phyloP scores from a whole-genome alignment of 2,888 invertebrate species.

The Pseudeuparius sepicola region DNA sequence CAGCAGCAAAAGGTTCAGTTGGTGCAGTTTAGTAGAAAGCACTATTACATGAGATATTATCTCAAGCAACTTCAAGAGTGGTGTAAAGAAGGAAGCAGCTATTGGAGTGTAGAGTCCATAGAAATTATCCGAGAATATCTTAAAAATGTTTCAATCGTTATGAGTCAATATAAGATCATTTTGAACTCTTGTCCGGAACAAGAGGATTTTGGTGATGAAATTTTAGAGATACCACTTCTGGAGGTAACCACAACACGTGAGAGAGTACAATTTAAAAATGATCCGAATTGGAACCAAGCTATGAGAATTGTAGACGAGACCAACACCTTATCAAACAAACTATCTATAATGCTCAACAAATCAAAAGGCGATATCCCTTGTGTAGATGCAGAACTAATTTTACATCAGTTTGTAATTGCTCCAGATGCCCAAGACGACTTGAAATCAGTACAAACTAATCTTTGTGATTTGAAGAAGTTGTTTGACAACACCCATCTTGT shows the following conservation, averaged over 20 bases:
- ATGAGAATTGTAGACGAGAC: slow-evolving; percentile 23
- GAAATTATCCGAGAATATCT: slow-evolving; percentile 25
- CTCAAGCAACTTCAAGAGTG: slow-evolving; percentile 36
- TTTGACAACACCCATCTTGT: slow-evolving; percentile 26
- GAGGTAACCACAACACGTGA: slow-evolving; percentile 22
- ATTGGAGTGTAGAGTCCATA: slow-evolving; percentile 3
- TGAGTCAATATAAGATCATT: slow-evolving; percentile 60
- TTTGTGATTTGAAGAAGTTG: slow-evolving; percentile 21
- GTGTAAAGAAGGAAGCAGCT: slow-evolving; percentile 22
- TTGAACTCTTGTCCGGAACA: slow-evolving; percentile 51
- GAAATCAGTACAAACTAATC: too few relatives aligned
- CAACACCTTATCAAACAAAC: slow-evolving; percentile 22
- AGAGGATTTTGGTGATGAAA: slow-evolving; percentile 27
- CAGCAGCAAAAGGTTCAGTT: slow-evolving; percentile 58
- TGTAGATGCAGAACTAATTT: slow-evolving; percentile 27
- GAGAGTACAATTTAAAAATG: slow-evolving; percentile 31
- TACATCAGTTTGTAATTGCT: too few relatives aligned
- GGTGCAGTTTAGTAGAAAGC: slow-evolving; percentile 45
- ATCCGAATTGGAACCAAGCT: slow-evolving; percentile 29
- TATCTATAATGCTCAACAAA: slow-evolving; percentile 26
- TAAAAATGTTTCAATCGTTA: slow-evolving; percentile 43
- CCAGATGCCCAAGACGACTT: too few relatives aligned
- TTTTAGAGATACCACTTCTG: slow-evolving; percentile 28
- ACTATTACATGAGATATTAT: slow-evolving; percentile 48
- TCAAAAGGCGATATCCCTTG: slow-evolving; percentile 24